Base-by-base conservation (phyloP, 2,797 vertebrate species). In the Sebastes aleutianus region DNA sequence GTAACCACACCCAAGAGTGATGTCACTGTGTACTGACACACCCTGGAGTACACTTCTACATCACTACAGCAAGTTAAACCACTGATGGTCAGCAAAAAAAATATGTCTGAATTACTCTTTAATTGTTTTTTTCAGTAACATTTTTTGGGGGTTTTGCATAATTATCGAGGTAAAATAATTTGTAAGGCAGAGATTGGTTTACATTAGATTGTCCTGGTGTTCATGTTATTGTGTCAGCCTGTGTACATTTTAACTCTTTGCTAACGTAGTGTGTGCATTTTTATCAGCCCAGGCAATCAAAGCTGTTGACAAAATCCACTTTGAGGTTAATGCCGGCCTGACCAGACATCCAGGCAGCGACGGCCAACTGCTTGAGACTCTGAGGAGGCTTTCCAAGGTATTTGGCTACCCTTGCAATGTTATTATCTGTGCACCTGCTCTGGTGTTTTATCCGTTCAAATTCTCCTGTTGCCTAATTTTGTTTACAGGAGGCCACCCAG, bases 301-400 rank as follows among this genome's bases (percentile, higher is more conserved):
- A 61, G 39, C 91, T 26, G 87, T 95, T 82, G 95, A 96, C 43
- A 96, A 92, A 82, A 95, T 96, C 88, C 90, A 89, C 86, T 84
- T 96, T 87, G 92, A 94, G 87, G 58, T 96, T 5, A 87, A 90
- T n/a, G 78, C 61, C 3, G 82, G 74, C 16, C 66, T 81, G 1
- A 84, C 68, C 75, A 80, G 54, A 69, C 74, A 86, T 32, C 69
- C 74, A 66, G 13, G 58, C 74, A 82, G 27, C 4, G 9, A 69
- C 1, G 76, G 11, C n/a, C 87, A 92, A 87, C 81, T 94, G 78
- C 80, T 95, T 10, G 65, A 88, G 36, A 87, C 84, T 47, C 80
- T 89, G 61, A 89, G 31, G 70, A 89, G 3, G 36, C 70, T 92
- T 75, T 87, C 90, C 62, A 72, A 93, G 95, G 95, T 96, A 94